Conservation (phyloP, 2,888 invertebrate species). For the Amblyjoppa fuscipennis region DNA sequence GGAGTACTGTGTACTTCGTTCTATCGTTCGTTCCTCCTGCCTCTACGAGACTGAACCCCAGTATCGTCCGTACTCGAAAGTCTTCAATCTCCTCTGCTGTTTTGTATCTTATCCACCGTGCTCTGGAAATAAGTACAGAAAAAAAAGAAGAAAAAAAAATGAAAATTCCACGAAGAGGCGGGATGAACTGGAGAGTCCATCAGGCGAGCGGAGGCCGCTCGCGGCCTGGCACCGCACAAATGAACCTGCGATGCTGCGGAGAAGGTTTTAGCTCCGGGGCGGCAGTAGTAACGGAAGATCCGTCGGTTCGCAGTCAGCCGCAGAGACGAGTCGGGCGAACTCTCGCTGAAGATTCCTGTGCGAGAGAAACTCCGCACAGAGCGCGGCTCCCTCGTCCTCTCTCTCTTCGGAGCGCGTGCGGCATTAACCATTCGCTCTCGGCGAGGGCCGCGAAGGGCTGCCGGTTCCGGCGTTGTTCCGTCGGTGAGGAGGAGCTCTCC, state of each 20-base stretch:
- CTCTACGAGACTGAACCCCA: background rate
- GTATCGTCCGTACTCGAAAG: conserved; percentile 52
- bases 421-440: conserved; percentile 45
- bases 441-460: conserved; percentile 49
- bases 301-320: conserved; percentile 43
- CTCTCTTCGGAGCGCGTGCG: conserved; percentile 47
- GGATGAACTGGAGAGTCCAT: conserved; percentile 2
- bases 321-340: conserved; percentile 28
- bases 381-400: background rate
- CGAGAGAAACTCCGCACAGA: conserved; percentile 4
- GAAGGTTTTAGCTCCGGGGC: conserved; percentile 58
- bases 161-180: conserved; percentile 46
- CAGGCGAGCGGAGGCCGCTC: background rate
- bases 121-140: conserved; percentile 12
- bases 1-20: conserved; percentile 41
- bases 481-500: conserved; percentile 24
- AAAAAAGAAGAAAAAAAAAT: conserved; percentile 30
- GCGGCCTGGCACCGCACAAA: conserved; percentile 48
- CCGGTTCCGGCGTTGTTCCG: conserved; percentile 3
- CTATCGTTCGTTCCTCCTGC: conserved; percentile 40
- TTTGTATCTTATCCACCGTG: conserved; percentile 52
- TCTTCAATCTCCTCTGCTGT: conserved; percentile 61
- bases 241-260: conserved; percentile 42
- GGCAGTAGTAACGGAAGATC: conserved; percentile 50
- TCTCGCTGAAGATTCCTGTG: conserved; percentile 45